These are phyloP conservation scores for Sprattus sprattus DNA, from an alignment of 2,113 vertebrate species.

Conservation along the genomic window DNA sequence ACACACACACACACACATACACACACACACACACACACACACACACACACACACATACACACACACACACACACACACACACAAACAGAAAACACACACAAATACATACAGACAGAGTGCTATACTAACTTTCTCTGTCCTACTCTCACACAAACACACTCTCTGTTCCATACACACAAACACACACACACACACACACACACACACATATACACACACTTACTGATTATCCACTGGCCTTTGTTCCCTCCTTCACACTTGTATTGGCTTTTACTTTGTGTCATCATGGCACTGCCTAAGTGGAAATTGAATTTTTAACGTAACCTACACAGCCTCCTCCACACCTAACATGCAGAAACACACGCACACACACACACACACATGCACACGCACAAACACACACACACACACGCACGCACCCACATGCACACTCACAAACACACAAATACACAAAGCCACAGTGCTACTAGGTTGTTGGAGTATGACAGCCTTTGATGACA, in stretches of 20 bases:
- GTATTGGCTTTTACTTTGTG: background rate
- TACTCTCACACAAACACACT: no score
- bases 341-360: background rate
- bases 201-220: background rate
- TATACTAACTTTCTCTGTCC: no score
- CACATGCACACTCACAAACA: background rate
- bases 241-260: background rate
- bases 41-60: background rate
- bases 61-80: background rate
- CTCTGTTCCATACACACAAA: no score
- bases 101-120: background rate
- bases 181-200: background rate
- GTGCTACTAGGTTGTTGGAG: background rate
- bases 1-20: background rate
- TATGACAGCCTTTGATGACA: background rate
- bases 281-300: background rate
- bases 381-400: background rate
- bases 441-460: background rate
- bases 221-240: background rate
- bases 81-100: no score
- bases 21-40: constrained; percentile 7
- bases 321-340: background rate
- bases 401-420: no score
- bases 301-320: background rate
- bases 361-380: no score